A percentile compares a stretch with the other conserved stretches of the same genome.
Conservation (phyloP, 37 sponge, comb jelly and placozoan genomes). For the Haliclona indistincta region DNA sequence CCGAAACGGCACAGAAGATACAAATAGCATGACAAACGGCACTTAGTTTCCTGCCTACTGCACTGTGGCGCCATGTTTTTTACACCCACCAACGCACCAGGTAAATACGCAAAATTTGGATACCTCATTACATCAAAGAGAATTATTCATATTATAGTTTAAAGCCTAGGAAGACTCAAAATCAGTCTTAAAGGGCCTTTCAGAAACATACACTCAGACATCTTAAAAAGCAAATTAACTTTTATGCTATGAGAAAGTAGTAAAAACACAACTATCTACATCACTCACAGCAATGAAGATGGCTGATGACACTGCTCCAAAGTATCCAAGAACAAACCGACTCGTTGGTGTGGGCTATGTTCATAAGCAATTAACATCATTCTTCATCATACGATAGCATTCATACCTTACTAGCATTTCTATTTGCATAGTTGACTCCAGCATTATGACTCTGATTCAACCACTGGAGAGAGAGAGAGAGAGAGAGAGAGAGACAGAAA, state of each 20-base stretch:
- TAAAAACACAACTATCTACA: not conserved
- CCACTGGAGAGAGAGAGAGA: slow-evolving; percentile 60
- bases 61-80: no score
- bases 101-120: no score
- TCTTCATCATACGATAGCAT: not conserved
- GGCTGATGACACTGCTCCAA: slow-evolving; percentile 75
- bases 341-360: slow-evolving; percentile 68
- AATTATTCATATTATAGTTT: no score
- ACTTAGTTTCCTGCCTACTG: no score
- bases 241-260: not conserved
- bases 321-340: slow-evolving; percentile 67
- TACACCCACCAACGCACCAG: no score
- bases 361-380: not conserved
- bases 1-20: no score
- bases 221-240: not conserved
- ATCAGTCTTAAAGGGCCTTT: no score
- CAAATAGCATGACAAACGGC: no score
- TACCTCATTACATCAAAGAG: no score
- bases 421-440: slow-evolving; percentile 86
- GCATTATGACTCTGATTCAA: slow-evolving; percentile 94
- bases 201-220: no score
- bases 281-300: slow-evolving; percentile 67
- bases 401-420: slow-evolving; percentile 81
- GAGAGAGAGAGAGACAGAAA: slow-evolving; percentile 11
- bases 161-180: no score